These are phyloP conservation scores for Amphiduros pacificus DNA, from an alignment of 2,888 invertebrate genomes.

Conservation along the genomic window DNA sequence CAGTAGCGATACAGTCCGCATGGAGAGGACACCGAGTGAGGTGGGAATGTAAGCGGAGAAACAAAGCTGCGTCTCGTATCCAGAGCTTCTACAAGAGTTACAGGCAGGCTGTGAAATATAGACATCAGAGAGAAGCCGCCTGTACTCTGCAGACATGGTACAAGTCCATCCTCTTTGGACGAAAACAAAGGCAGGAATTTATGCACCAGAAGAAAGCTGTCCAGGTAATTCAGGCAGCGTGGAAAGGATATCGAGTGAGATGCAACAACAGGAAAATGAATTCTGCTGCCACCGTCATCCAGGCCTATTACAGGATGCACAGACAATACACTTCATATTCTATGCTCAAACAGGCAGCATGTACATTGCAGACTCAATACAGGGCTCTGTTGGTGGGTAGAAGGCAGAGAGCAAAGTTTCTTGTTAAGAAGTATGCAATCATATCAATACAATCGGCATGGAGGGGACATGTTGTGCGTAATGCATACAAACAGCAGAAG, in stretches of 20 bases:
- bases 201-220: slow-evolving; percentile 39
- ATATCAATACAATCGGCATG: too few relatives aligned
- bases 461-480: too few relatives aligned
- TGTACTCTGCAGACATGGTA: not conserved
- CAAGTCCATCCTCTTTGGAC: not conserved
- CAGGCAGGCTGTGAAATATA: not conserved
- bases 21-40: not conserved
- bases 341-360: too few relatives aligned
- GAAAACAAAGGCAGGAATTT: slow-evolving; percentile 6
- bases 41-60: too few relatives aligned
- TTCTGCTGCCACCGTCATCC: not conserved
- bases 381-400: too few relatives aligned
- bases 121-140: slow-evolving; percentile 19
- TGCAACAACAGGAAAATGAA: not conserved
- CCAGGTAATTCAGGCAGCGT: slow-evolving; percentile 54
- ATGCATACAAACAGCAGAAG: not conserved
- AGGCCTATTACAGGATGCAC: not conserved
- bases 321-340: too few relatives aligned
- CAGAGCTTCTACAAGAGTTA: too few relatives aligned
- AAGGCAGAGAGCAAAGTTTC: too few relatives aligned
- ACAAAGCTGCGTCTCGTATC: not conserved
- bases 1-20: slow-evolving; percentile 19
- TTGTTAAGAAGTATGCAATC: too few relatives aligned
- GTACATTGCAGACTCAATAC: too few relatives aligned
- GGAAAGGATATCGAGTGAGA: slow-evolving; percentile 42